A percentile compares a stretch with the other conserved stretches of the same genome.
These are phyloP conservation scores for Platycercus adscitus DNA, from an alignment of 2,113 vertebrate species.

Conservation along the genomic window DNA sequence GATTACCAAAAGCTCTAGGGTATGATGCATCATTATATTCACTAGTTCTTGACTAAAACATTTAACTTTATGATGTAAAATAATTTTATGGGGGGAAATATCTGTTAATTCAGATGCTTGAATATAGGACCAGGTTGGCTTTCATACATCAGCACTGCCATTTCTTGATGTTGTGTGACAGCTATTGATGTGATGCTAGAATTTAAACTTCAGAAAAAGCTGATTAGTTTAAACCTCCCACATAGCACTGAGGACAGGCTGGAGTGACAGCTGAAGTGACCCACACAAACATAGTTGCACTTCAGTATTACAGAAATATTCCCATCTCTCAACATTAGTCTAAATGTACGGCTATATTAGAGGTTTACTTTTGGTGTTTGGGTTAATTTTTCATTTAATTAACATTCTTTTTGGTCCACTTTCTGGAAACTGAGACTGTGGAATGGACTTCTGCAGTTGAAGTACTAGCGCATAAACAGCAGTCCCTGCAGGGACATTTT, in stretches of 20 bases:
- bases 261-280: background rate
- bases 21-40: background rate
- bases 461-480: background rate
- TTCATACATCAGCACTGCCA: background rate
- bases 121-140: background rate
- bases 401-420: background rate
- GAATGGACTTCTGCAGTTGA: background rate
- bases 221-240: constrained; percentile 56
- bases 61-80: background rate
- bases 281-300: background rate
- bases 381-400: background rate
- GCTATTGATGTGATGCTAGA: constrained; percentile 30
- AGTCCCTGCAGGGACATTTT: background rate
- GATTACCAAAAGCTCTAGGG: background rate
- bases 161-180: constrained; percentile 44
- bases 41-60: background rate
- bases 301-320: background rate
- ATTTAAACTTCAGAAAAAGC: constrained; percentile 59
- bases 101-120: background rate
- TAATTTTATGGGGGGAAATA: background rate
- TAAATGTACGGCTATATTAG: background rate
- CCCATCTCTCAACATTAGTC: background rate
- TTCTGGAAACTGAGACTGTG: background rate
- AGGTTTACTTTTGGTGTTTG: background rate
- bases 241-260: background rate